These are phyloP conservation scores for Graptemys geographica DNA, from an alignment of 2,797 vertebrate species.

Conservation along the genomic window DNA sequence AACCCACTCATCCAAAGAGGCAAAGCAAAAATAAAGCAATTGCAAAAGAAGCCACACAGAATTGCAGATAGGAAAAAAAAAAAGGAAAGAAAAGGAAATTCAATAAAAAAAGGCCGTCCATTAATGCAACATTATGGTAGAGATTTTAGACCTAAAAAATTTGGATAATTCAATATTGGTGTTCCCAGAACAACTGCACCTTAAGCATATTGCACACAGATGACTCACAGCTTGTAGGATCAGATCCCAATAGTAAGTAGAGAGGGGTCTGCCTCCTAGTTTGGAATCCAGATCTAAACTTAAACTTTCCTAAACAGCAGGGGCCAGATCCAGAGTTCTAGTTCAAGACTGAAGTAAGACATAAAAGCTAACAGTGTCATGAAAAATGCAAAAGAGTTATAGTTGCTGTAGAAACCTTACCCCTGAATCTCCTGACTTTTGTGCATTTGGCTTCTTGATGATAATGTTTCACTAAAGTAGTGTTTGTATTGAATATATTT, in stretches of 20 bases:
- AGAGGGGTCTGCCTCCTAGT: not conserved
- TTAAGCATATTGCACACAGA: not conserved
- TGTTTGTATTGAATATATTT: not conserved
- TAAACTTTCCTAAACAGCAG: not conserved
- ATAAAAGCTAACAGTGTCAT: not conserved
- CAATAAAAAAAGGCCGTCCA: not conserved
- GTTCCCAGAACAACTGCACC: not conserved
- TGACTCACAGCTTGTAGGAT: not conserved
- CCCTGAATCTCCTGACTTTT: conserved; percentile 14
- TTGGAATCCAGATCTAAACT: conserved; percentile 16
- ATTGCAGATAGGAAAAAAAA: not conserved
- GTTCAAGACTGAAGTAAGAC: not conserved
- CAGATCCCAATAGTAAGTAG: not conserved
- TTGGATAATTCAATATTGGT: not conserved
- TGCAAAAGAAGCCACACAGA: not conserved
- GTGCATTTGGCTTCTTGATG: conserved; percentile 15
- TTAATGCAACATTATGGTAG: not conserved
- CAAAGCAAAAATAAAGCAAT: not conserved
- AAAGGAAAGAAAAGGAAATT: not conserved
- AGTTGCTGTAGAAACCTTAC: conserved; percentile 3
- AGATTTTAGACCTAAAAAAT: not conserved
- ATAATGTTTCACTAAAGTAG: not conserved
- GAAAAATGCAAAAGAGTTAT: conserved; percentile 11
- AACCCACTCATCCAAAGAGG: not conserved
- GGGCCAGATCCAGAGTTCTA: not conserved